Evolutionary conservation across 2,113 vertebrate species (phyloP).

Genomic region (Corythoichthys haematopterus): DNA sequence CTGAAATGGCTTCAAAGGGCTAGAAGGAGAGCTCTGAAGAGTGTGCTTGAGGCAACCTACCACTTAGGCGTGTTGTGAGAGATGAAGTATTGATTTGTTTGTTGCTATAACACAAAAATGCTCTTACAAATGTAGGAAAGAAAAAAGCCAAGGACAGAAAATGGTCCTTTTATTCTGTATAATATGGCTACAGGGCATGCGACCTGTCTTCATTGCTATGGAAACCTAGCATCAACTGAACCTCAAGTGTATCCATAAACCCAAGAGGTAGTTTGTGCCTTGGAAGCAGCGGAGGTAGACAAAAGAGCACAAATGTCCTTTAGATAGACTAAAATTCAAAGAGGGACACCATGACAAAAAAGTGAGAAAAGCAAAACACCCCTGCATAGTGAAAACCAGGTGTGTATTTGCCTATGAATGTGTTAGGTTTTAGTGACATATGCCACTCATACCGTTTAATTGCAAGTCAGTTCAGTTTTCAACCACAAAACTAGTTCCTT

Average conservation of each 20-base stretch:
- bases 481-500: too few species aligned
- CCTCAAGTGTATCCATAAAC: conserved; percentile 42
- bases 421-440: conserved; percentile 53
- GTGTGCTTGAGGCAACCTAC: conserved; percentile 13
- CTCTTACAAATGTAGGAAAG: conserved; percentile 24
- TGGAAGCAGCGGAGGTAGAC: conserved; percentile 34
- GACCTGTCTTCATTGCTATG: conserved; percentile 51
- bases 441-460: conserved; percentile 65
- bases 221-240: conserved; percentile 56
- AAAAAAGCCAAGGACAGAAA: conserved; percentile 46
- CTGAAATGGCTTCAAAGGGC: conserved; percentile 18
- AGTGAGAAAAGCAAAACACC: conserved; percentile 41
- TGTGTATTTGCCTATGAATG: conserved; percentile 48
- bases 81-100: conserved; percentile 44
- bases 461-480: too few species aligned
- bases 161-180: conserved; percentile 30
- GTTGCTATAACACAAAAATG: conserved; percentile 26
- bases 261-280: conserved; percentile 35
- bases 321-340: conserved; percentile 12
- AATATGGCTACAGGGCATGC: conserved; percentile 23
- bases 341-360: conserved; percentile 21
- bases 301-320: conserved; percentile 37
- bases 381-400: conserved; percentile 36
- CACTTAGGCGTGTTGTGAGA: conserved; percentile 24
- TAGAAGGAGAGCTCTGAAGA: conserved; percentile 23